Evolutionary conservation across 2,797 vertebrate species (phyloP).

Genomic region (Onychomys torridus): DNA sequence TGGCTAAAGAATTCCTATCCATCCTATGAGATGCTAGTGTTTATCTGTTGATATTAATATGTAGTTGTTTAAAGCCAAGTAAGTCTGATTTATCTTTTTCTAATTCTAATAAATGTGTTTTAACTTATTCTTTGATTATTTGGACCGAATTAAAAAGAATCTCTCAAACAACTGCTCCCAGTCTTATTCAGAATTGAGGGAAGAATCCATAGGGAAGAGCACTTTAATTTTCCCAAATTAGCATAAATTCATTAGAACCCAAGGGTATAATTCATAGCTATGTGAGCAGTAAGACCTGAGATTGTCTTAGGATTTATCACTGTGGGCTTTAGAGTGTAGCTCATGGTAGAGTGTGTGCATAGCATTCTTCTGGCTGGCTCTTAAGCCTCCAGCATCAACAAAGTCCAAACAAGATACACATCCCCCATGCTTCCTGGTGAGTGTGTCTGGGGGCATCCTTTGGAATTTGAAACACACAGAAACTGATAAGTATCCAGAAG

Average conservation of each 20-base stretch:
- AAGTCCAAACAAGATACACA: neutral
- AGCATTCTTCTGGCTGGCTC: neutral
- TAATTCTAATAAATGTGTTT: constrained; percentile 29
- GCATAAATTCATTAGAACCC: neutral
- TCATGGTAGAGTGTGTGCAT: neutral
- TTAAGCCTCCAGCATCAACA: too few species aligned
- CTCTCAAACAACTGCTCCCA: neutral
- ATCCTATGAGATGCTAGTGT: neutral
- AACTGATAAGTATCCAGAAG: neutral
- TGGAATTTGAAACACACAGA: constrained; percentile 27
- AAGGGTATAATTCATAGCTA: constrained; percentile 13
- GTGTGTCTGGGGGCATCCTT: neutral
- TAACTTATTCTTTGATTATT: neutral
- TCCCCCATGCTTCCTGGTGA: neutral
- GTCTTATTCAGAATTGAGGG: constrained; percentile 50
- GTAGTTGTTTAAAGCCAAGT: constrained; percentile 35
- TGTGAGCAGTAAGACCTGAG: constrained; percentile 11
- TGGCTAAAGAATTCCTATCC: constrained; percentile 25
- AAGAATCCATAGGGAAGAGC: neutral
- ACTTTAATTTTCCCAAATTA: constrained; percentile 39
- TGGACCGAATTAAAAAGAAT: constrained; percentile 10
- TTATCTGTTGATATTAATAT: neutral
- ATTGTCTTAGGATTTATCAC: neutral
- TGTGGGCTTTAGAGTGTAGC: neutral
- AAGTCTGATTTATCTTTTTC: constrained; percentile 47